Evolutionary conservation across 2,888 invertebrate genomes (phyloP).

Genomic region (Girardia tigrina): DNA sequence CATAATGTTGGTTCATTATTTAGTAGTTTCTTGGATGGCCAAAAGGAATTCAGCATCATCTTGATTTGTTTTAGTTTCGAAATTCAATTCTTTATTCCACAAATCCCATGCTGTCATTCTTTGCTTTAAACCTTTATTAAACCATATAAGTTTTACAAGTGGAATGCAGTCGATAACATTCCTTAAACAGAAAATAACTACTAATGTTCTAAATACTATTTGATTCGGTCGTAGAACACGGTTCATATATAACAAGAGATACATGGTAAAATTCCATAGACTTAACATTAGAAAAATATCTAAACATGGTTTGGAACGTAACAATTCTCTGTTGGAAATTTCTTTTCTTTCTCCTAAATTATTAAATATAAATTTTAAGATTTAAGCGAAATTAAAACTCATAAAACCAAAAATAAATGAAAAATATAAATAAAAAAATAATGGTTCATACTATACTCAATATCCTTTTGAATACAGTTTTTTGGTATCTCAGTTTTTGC

Average conservation of each 20-base stretch:
- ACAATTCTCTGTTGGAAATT: background rate
- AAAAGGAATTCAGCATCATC: background rate
- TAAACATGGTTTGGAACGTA: background rate
- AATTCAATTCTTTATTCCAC: background rate
- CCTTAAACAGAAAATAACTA: background rate
- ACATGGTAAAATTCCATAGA: background rate
- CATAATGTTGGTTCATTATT: background rate
- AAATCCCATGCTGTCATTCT: conserved; percentile 10
- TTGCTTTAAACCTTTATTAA: conserved; percentile 9
- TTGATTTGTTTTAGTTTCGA: conserved; percentile 7
- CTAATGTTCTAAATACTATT: background rate
- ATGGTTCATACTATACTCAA: too few relatives aligned
- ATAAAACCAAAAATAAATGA: too few relatives aligned
- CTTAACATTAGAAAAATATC: background rate
- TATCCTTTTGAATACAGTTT: too few relatives aligned
- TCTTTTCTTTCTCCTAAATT: background rate
- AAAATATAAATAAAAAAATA: too few relatives aligned
- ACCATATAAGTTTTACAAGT: background rate
- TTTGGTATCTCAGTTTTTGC: too few relatives aligned
- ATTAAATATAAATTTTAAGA: too few relatives aligned
- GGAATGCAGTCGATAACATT: background rate
- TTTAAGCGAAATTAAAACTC: too few relatives aligned
- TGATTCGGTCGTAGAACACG: background rate
- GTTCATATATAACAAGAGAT: background rate
- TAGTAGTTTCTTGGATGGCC: background rate